phyloP scores from a whole-genome alignment of 2,797 vertebrate species.

The Mastacembelus armatus region DNA sequence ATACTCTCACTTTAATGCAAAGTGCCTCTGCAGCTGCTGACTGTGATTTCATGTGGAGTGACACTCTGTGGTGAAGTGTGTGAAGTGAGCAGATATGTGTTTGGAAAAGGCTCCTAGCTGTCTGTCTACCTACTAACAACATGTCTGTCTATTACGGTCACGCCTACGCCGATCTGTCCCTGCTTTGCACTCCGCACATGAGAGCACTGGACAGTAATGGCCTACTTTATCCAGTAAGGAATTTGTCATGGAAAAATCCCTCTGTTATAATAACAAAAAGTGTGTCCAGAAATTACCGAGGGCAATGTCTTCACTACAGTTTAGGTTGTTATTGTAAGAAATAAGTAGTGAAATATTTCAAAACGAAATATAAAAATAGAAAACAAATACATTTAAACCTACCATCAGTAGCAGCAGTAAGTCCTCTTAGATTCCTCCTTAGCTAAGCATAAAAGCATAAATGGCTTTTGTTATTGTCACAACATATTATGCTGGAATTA shows the following conservation, averaged over 20 bases:
- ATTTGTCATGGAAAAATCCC: too few species aligned
- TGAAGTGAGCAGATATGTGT: neutral
- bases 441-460: neutral
- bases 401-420: neutral
- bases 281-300: neutral
- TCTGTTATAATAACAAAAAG: too few species aligned
- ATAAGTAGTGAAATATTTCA: too few species aligned
- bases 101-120: neutral
- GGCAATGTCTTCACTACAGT: neutral
- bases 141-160: neutral
- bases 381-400: neutral
- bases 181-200: neutral
- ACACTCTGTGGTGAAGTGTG: neutral
- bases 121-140: neutral
- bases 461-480: neutral
- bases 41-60: neutral
- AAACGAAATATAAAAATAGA: too few species aligned
- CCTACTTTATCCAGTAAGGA: neutral
- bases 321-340: too few species aligned
- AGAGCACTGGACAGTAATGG: neutral
- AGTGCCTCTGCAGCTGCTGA: constrained; percentile 1
- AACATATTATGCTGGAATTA: neutral
- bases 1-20: neutral
- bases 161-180: neutral
- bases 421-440: too few species aligned